Base-by-base conservation (phyloP, 2,797 vertebrate genomes). In the Parauchenoglanis ngamensis region DNA sequence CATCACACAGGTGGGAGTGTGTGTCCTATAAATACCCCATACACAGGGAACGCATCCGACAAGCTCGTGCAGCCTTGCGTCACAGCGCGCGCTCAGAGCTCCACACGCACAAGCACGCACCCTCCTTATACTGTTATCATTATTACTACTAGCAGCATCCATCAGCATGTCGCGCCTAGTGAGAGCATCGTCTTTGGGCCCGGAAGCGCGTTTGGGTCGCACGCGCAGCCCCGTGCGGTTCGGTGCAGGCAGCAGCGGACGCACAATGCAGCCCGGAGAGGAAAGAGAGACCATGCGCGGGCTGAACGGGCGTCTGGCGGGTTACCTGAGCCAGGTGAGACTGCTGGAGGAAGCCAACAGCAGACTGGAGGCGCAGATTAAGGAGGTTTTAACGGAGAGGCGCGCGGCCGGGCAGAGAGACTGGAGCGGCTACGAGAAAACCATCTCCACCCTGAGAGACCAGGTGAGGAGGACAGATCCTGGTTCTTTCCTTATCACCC, bases 401-500 rank as follows among this genome's bases (percentile, higher is more conserved):
- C 92, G 89, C 31, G 72, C 90, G 3, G 93, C 86, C 0, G 87
- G 88, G 5, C 92, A 88, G 0, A 91, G 94, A 5, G 89, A 96
- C 91, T 97, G 96, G 96, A 93, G 94, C 2, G n/a, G 91, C 40
- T 90, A 95, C 4, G 93, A 95, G 92, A 87, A 93, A 35, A 95
- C 94, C 0, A 89, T 96, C 7, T 77, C 89, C 89, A 2, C 86
- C 1, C 93, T 96, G 72, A 95, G 94, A 70, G 88, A 92, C 44
- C 91, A 96, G 96, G 96, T 96, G 78, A 88, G 90, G 65, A 73
- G 25, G 17, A 77, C 46, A 15, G 1, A 52, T 35, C 73, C 44
- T 21, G 6, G 8, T 8, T 54, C 12, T 52, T 17, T 49, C 44
- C 72, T 35, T 35, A 10, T 13, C n/a, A 56, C 46, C 11, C 28